A percentile compares a stretch with the other conserved stretches of the same genome.
These are phyloP conservation scores for Notoglanidium macrostoma DNA, from an alignment of 2,797 vertebrate species.

Conservation along the genomic window DNA sequence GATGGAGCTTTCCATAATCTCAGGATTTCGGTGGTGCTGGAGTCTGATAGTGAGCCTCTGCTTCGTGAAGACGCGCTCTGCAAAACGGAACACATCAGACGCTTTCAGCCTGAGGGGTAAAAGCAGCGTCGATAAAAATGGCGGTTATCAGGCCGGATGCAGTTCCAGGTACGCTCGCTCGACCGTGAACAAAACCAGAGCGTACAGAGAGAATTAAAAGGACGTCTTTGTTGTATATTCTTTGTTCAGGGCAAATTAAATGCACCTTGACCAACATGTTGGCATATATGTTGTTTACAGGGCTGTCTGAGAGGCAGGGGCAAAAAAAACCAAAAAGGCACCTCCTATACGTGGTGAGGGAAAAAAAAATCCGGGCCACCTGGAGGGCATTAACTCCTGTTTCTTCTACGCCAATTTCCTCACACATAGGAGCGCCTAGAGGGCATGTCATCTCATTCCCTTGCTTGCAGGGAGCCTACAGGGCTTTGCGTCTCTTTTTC, in stretches of 20 bases:
- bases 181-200: neutral
- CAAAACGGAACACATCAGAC: neutral
- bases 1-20: slow-evolving; percentile 9
- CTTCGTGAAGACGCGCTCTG: slow-evolving; percentile 1
- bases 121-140: neutral
- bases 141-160: slow-evolving; percentile 5
- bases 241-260: neutral
- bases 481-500: neutral
- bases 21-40: neutral
- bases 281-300: neutral
- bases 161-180: neutral
- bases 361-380: neutral
- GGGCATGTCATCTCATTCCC: neutral
- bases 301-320: neutral
- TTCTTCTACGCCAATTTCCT: neutral
- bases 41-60: slow-evolving; percentile 10
- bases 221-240: neutral
- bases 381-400: neutral
- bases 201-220: neutral
- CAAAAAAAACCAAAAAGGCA: neutral
- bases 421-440: neutral
- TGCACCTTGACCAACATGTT: neutral
- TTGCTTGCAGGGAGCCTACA: neutral
- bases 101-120: neutral
- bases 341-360: neutral